Evolutionary conservation across 2,797 vertebrate species (phyloP), one percentile per base, ranked within the genome.

Genomic region (Chelon labrosus): DNA sequence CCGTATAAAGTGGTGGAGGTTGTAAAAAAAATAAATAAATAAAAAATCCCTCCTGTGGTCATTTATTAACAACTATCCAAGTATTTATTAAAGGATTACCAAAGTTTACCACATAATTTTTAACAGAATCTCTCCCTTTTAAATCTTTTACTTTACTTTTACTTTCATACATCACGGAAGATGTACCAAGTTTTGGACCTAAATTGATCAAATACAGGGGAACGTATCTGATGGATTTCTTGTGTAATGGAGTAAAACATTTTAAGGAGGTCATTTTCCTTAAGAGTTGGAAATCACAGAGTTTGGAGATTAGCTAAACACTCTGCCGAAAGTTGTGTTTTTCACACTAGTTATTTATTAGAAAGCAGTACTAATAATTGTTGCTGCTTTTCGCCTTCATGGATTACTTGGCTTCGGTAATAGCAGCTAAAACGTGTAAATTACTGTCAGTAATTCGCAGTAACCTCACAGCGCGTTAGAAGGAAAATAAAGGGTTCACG

Each of bases 91-190:
- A 39, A 10, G 42, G 17, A 47, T 47, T 47, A 17, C 1, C 2
- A 31, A 31, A 53, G 13, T 53, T 53, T 31, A 14, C 22, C 3
- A 16, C 16, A 37, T 5, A 7, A 22, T 17, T 27, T 58, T 25
- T 38, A 73, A 14, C 35, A 4, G 8, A 39, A 27, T 41, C 3
- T 0, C 37, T 54, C n/a, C 7, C n/a, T 60, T 56, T 56, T 56
- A 6, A 47, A 39, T 46, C n/a, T 62, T 70, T 62, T 47, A 47
- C 44, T n/a, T n/a, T n/a, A n/a, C n/a, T n/a, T n/a, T 22, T 22
- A 22, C 22, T 42, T 52, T 27, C 27, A 49, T 27, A 7, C 7
- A 22, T 58, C 16, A 19, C 17, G 37, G 17, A 65, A 42, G 44
- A 14, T 11, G 25, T 1, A 27, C 4, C 6, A 25, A 38, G 25